Evolutionary conservation across 1,140 invertebrate genomes (phyloP).

Genomic region (Daktulosphaira vitifoliae): DNA sequence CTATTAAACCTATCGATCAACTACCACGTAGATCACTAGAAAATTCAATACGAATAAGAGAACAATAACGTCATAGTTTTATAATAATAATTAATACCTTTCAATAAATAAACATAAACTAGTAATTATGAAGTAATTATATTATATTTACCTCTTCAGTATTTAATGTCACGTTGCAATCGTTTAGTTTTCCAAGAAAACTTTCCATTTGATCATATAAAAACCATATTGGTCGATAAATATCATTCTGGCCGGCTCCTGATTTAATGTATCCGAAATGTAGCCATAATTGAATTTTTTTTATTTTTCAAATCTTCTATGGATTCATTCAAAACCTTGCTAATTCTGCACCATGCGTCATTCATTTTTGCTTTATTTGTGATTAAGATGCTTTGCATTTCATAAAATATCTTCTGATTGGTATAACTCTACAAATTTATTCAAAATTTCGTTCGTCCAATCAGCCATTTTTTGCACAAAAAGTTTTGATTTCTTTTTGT

Average conservation of each 20-base stretch:
- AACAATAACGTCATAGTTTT: neutral
- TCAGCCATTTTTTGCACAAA: too few species aligned
- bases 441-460: too few species aligned
- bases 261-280: neutral
- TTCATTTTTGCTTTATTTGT: too few species aligned
- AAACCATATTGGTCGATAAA: neutral
- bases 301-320: slow-evolving; percentile 11
- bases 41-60: neutral
- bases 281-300: slow-evolving; percentile 5
- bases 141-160: neutral
- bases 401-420: too few species aligned
- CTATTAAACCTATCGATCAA: neutral
- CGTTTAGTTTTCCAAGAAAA: neutral
- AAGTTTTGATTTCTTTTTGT: too few species aligned
- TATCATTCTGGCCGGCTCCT: neutral
- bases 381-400: too few species aligned
- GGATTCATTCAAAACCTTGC: neutral
- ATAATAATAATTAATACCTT: neutral
- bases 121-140: slow-evolving; percentile 2
- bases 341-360: too few species aligned
- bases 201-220: slow-evolving; percentile 1
- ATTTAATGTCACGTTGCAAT: neutral
- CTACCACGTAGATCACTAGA: neutral
- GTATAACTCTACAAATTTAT: too few species aligned
- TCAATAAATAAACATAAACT: slow-evolving; percentile 3